phyloP scores from a whole-genome alignment of 2,888 invertebrate genomes.

The Elgonia sp. region DNA sequence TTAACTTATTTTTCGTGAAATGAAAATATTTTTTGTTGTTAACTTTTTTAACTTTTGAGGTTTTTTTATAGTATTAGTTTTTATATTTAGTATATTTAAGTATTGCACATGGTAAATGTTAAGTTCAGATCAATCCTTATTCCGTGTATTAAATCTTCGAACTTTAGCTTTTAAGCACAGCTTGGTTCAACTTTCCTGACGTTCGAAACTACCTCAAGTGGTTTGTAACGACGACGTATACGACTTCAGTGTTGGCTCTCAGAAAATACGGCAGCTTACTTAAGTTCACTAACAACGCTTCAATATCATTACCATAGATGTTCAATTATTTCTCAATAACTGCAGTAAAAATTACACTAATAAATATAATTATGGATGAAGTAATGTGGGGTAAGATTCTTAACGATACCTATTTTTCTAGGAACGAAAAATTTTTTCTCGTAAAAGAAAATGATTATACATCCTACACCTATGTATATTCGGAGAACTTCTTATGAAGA shows the following conservation, averaged over 20 bases:
- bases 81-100: conserved; percentile 7
- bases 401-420: background rate
- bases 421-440: too few species aligned
- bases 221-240: conserved; percentile 70
- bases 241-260: conserved; percentile 60
- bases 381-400: background rate
- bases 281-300: conserved; percentile 63
- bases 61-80: too few species aligned
- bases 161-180: conserved; percentile 69
- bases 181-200: conserved; percentile 64
- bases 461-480: too few species aligned
- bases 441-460: too few species aligned
- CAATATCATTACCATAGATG: conserved; percentile 65
- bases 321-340: conserved; percentile 54
- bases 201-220: conserved; percentile 69
- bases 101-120: conserved; percentile 44
- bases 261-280: conserved; percentile 59
- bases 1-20: too few species aligned
- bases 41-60: conserved; percentile 11
- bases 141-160: conserved; percentile 60
- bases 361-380: conserved; percentile 21
- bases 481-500: too few species aligned
- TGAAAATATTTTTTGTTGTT: too few species aligned
- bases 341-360: conserved; percentile 17
- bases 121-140: conserved; percentile 63